Evolutionary conservation across 2,113 vertebrate species (phyloP).

Genomic region (Petrocephalus zakoni): DNA sequence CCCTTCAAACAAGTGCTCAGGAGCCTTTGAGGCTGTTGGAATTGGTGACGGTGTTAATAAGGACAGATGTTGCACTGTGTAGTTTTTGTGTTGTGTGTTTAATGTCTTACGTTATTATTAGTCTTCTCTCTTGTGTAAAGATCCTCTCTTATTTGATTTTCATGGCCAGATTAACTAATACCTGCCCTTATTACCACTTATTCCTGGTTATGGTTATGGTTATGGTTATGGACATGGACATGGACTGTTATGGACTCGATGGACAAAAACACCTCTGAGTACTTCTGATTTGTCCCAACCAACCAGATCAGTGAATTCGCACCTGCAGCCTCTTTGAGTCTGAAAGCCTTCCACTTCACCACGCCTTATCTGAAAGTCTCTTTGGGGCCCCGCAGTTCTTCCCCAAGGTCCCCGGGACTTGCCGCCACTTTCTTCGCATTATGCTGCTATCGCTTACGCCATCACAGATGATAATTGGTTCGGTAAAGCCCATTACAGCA

Average conservation of each 20-base stretch:
- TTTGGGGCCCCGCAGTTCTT: not conserved
- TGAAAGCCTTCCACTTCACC: not conserved
- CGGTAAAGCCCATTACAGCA: not conserved
- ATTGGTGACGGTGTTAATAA: not conserved
- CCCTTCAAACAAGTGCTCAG: not conserved
- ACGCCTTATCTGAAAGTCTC: not conserved
- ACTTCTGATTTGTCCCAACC: not conserved
- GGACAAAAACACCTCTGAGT: not conserved
- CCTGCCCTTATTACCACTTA: not conserved
- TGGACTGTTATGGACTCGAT: too few species aligned
- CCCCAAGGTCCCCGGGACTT: not conserved
- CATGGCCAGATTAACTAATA: not conserved
- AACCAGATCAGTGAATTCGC: not conserved
- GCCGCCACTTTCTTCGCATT: not conserved
- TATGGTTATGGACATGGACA: too few species aligned
- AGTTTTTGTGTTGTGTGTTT: not conserved
- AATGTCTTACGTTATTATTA: not conserved
- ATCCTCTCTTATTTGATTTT: not conserved
- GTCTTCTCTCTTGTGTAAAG: not conserved
- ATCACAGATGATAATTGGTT: not conserved
- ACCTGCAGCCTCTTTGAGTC: not conserved
- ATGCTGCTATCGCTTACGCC: not conserved
- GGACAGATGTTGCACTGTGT: not conserved
- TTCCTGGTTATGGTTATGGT: too few species aligned
- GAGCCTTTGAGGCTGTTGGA: not conserved